These are phyloP conservation scores for Corbicula japonica DNA, from an alignment of 2,888 invertebrate species.

Conservation along the genomic window DNA sequence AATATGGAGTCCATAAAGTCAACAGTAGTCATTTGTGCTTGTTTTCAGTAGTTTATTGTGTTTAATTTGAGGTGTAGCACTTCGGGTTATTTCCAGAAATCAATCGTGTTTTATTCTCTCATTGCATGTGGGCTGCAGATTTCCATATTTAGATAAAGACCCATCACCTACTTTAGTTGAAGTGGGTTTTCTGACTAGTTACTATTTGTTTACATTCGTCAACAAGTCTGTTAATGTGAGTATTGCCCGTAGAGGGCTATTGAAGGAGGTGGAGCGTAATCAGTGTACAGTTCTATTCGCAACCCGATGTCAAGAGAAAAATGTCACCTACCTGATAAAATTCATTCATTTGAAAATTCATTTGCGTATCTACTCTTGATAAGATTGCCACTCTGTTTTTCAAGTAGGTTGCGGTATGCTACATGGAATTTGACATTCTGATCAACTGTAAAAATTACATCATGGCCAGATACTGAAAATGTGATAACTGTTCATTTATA, in stretches of 20 bases:
- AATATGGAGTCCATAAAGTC: too few relatives aligned
- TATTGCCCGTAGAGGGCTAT: not conserved
- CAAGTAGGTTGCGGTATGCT: too few relatives aligned
- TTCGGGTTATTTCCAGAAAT: too few relatives aligned
- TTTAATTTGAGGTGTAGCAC: slow-evolving; percentile 2
- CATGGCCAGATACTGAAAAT: too few relatives aligned
- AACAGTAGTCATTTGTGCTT: not conserved
- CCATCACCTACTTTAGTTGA: too few relatives aligned
- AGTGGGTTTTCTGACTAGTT: slow-evolving; percentile 9
- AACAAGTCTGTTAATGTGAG: slow-evolving; percentile 14
- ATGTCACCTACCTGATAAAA: slow-evolving; percentile 1
- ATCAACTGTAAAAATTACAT: too few relatives aligned
- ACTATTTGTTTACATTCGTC: slow-evolving; percentile 11
- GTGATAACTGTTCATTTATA: too few relatives aligned
- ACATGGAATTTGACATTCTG: too few relatives aligned
- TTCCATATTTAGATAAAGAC: too few relatives aligned
- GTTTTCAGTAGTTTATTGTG: slow-evolving; percentile 13
- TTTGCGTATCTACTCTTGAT: not conserved
- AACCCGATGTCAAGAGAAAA: not conserved
- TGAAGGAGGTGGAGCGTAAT: not conserved
- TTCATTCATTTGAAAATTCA: slow-evolving; percentile 20
- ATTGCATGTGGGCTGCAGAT: too few relatives aligned
- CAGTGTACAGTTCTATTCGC: not conserved
- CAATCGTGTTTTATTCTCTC: too few relatives aligned
- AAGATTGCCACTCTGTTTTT: not conserved